Base-by-base conservation (phyloP, 2,888 invertebrate species). In the Drosophila mimica region DNA sequence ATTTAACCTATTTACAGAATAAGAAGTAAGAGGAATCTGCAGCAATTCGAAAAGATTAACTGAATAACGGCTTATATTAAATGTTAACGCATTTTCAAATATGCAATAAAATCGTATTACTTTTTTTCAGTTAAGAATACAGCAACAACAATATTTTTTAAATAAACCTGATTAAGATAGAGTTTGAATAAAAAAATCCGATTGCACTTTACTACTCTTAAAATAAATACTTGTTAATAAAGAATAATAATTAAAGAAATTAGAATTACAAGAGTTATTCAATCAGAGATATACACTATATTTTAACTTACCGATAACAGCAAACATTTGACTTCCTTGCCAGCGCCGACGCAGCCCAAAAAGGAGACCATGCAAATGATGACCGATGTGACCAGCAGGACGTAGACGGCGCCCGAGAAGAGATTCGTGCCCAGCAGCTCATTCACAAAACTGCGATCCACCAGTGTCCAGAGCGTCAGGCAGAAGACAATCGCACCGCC, bases 281-380 rank as follows among this genome's bases (percentile, higher is more conserved):
- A 13, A 20, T 15, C 13, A 7, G 20, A 7, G 4, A 46, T 20
- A 0, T 7, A 20, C 4, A 7, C 7, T 6, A 13, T 46, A 13
- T 43, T 13, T 4, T 1, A 38, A 94, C 95, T 94, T 94, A 98
- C 98, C 94, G 97, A 97, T 66, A 98, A 95, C 56, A 99, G 95
- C 95, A 99, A 96, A 93, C 98, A 98, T 93, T 97, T 97, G 91
- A 98, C 96, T 94, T 99, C 98, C 92, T 96, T 97, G 53, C 97
- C 96, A n/a, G 98, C 98, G 52, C 98, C 99, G 90, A 97, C 95
- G 93, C 98, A 98, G 67, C 99, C 99, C 75, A 99, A 95, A 93
- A 98, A 96, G 13, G 98, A 96, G 62, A 98, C 95, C 75, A 98
- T 91, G 87, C 97, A 95, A 72, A 98, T 96, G 73, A 97, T 94